phyloP scores from a whole-genome alignment of 2,113 vertebrate genomes.

The Mesocricetus auratus region DNA sequence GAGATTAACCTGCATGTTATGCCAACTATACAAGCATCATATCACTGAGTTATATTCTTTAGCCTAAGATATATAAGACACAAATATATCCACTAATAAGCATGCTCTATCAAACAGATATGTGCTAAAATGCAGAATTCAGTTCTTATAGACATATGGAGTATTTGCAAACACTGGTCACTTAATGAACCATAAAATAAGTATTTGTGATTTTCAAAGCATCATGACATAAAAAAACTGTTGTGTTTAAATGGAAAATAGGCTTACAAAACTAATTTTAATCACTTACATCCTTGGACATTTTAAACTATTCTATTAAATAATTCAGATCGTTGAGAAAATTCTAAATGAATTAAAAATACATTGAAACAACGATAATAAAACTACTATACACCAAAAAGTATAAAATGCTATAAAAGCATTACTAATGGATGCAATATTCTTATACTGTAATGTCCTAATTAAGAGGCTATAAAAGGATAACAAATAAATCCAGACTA shows the following conservation, averaged over 20 bases:
- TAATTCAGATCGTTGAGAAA: slow-evolving; percentile 4
- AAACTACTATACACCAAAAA: slow-evolving; percentile 15
- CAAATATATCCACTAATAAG: slow-evolving; percentile 1
- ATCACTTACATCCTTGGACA: neutral
- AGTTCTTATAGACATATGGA: neutral
- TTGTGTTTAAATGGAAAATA: neutral
- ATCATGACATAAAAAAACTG: neutral
- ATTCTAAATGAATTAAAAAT: slow-evolving; percentile 26
- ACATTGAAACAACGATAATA: neutral
- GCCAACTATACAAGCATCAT: neutral
- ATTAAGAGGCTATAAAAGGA: neutral
- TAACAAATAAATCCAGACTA: neutral
- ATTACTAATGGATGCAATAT: slow-evolving; percentile 14
- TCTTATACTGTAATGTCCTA: slow-evolving; percentile 10
- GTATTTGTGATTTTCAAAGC: neutral
- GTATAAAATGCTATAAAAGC: neutral
- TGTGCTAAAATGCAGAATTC: neutral
- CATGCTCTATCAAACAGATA: neutral
- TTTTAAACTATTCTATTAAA: slow-evolving; percentile 5
- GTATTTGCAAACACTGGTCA: neutral
- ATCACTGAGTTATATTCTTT: neutral
- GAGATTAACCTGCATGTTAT: neutral
- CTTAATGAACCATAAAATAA: neutral
- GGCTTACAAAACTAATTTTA: neutral
- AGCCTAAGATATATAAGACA: neutral